Conservation (phyloP, 2,888 invertebrate genomes). For the Meandrusa payeni region DNA sequence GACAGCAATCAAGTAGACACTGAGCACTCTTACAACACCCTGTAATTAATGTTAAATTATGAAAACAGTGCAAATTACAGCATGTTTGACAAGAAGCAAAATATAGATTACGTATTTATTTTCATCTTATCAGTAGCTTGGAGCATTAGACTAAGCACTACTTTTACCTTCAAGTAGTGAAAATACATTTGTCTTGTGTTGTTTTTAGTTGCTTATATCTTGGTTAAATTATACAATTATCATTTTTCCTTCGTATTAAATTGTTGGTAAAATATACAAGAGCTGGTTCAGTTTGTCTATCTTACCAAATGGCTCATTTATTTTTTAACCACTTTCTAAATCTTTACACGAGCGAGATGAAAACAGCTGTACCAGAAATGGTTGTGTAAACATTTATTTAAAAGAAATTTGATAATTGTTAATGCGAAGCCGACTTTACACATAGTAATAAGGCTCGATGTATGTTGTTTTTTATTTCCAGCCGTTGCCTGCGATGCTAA, state of each 20-base stretch:
- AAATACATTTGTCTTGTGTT: constrained; percentile 43
- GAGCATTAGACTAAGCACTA: constrained; percentile 5
- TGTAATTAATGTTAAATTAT: constrained; percentile 8
- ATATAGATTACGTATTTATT: constrained; percentile 26
- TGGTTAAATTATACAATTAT: constrained; percentile 56
- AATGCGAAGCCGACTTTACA: constrained; percentile 56
- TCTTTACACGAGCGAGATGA: no score
- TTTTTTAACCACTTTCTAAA: no score
- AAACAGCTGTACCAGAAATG: not conserved
- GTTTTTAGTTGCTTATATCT: constrained; percentile 68
- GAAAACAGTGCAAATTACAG: constrained; percentile 26
- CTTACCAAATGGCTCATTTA: no score
- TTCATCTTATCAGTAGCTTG: constrained; percentile 29
- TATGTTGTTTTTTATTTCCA: constrained; percentile 82
- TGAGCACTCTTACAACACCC: constrained; percentile 8
- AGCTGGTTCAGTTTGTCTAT: no score
- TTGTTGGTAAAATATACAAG: no score
- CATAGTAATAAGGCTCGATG: constrained; percentile 78
- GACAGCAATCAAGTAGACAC: not conserved
- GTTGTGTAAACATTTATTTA: constrained; percentile 6
- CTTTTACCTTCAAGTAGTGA: constrained; percentile 18
- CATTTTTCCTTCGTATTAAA: constrained; percentile 40
- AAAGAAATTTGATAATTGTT: constrained; percentile 53
- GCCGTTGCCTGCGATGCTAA: constrained; percentile 81
- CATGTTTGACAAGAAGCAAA: constrained; percentile 2